Base-by-base conservation (phyloP, 2,113 vertebrate species). In the Dicentrarchus labrax region DNA sequence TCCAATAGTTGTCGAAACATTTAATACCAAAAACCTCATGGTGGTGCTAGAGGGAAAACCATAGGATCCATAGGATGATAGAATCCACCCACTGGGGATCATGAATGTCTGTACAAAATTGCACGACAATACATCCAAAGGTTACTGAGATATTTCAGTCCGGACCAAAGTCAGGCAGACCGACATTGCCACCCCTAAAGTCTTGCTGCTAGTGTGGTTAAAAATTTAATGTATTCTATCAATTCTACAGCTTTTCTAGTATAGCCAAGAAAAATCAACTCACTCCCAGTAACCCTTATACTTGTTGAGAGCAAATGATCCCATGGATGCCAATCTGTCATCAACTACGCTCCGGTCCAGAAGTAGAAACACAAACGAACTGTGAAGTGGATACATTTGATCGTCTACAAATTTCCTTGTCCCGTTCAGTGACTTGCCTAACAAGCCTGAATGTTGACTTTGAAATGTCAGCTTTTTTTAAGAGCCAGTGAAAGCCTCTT, bases 291-390 rank as follows among this genome's bases (percentile, higher is more conserved):
- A 48, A 89, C 7, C 54, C 43, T 36, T 56, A 69, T 36, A 69
- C 22, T 65, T 64, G 1, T 53, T 19, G 48, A 85, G 19, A 72
- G 64, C 48, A 76, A 88, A 86, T 76, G 50, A 77, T 59, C n/a
- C 19, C 16, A 57, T 22, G 36, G 43, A 77, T 45, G 64, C 6
- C 21, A 56, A 56, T 73, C 70, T 76, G 57, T 75, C 78, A 76
- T 71, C 72, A 73, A 13, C n/a, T 69, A 17, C 54, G 53, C 39
- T 69, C 53, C 43, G 19, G 19, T 74, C 38, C 59, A 77, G 59
- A 60, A 72, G 65, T 41, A 70, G 16, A 76, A 80, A 85, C 10
- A 59, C n/a, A 83, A 85, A 80, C 60, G 71, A 48, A 48, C 24
- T 68, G 61, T 22, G 39, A 80, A 67, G 24, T 68, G 64, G 79